phyloP scores from a whole-genome alignment of 2,888 invertebrate species.

The Brachyptera putata region DNA sequence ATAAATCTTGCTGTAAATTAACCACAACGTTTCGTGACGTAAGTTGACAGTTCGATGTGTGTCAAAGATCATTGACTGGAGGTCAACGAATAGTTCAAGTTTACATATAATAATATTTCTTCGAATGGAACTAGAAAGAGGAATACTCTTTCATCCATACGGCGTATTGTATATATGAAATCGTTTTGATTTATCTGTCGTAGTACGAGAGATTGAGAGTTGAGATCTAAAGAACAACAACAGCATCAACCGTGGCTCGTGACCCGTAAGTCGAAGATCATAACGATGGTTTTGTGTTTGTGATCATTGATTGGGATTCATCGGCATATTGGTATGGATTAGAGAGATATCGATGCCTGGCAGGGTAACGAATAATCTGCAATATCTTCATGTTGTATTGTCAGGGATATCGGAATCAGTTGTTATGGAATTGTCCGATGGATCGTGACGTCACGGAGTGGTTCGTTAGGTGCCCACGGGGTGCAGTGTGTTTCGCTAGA shows the following conservation, averaged over 20 bases:
- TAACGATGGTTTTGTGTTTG: background rate
- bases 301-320: background rate
- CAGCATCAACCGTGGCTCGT: background rate
- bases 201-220: conserved; percentile 5
- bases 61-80: background rate
- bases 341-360: background rate
- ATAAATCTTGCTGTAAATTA: too few relatives aligned
- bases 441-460: background rate
- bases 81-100: too few relatives aligned
- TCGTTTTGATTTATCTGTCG: conserved; percentile 11
- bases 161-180: too few relatives aligned
- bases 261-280: conserved; percentile 4
- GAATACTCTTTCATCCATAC: too few relatives aligned
- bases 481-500: background rate
- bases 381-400: background rate
- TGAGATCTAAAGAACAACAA: conserved; percentile 6
- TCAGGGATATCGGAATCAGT: conserved; percentile 10
- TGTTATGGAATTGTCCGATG: background rate
- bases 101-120: too few relatives aligned
- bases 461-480: conserved; percentile 7
- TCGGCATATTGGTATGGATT: background rate
- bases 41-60: background rate
- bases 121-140: too few relatives aligned
- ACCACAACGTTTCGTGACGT: background rate
- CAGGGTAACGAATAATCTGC: conserved; percentile 4